Evolutionary conservation across 2,113 vertebrate genomes (phyloP).

Genomic region (Prunella fulvescens): DNA sequence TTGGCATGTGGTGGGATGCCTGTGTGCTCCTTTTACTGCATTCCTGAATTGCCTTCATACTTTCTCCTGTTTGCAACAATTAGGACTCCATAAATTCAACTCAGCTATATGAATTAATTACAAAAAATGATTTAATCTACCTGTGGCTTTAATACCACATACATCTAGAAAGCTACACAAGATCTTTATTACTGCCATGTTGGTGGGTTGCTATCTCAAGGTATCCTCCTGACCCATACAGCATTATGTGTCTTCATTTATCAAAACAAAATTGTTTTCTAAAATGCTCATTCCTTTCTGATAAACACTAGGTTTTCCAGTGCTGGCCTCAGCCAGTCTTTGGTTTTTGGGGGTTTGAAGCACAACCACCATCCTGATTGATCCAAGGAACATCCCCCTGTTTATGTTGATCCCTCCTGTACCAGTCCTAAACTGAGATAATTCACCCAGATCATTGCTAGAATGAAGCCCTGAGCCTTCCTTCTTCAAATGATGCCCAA

Average conservation of each 20-base stretch:
- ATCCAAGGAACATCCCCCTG: neutral
- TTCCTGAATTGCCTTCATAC: neutral
- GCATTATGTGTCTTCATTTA: neutral
- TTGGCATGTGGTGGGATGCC: neutral
- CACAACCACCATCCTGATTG: neutral
- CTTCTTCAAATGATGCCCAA: neutral
- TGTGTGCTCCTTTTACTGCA: neutral
- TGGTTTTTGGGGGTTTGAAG: neutral
- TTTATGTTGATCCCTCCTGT: neutral
- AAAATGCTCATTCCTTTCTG: neutral
- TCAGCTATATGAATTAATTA: neutral
- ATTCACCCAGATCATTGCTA: neutral
- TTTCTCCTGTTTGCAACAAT: neutral
- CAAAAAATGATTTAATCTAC: neutral
- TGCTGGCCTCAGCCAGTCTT: neutral
- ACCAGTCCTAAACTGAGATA: neutral
- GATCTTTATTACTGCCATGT: neutral
- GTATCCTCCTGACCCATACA: neutral
- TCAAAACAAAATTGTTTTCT: neutral
- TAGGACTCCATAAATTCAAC: neutral
- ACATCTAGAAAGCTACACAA: neutral
- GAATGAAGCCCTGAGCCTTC: neutral
- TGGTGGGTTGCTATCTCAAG: neutral
- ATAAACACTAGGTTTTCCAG: neutral
- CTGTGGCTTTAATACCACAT: neutral